Conservation (phyloP, 2,888 invertebrate genomes). For the Cheilosia soror region DNA sequence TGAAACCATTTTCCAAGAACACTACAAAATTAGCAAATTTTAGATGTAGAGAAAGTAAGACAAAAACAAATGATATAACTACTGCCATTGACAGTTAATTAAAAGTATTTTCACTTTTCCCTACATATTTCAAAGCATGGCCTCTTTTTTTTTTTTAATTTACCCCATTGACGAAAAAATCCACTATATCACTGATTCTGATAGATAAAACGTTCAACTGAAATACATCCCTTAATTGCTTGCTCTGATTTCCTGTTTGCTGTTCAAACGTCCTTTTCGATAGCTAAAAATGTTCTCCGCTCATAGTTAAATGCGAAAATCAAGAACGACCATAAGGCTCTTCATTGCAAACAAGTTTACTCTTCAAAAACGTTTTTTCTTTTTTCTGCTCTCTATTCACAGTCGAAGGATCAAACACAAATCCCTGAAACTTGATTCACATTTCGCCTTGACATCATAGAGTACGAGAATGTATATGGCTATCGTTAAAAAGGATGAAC, state of each 20-base stretch:
- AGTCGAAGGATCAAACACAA: slow-evolving; percentile 6
- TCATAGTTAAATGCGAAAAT: slow-evolving; percentile 19
- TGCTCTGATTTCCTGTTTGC: background rate
- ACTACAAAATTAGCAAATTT: too few relatives aligned
- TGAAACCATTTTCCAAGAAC: too few relatives aligned
- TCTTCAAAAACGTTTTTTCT: background rate
- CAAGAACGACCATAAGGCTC: slow-evolving; percentile 12
- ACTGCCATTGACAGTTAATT: too few relatives aligned
- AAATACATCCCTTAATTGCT: background rate
- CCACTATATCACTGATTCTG: background rate
- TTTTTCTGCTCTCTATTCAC: background rate
- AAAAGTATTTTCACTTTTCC: too few relatives aligned
- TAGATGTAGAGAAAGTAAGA: too few relatives aligned
- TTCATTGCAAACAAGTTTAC: slow-evolving; percentile 27
- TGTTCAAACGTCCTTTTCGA: background rate
- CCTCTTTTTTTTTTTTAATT: background rate
- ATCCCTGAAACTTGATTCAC: slow-evolving; percentile 28
- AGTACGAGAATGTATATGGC: background rate
- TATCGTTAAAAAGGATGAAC: slow-evolving; percentile 16
- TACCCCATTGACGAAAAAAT: background rate
- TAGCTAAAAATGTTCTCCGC: background rate
- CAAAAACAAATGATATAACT: too few relatives aligned
- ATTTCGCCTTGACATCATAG: slow-evolving; percentile 23
- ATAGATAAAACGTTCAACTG: background rate
- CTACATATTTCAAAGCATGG: too few relatives aligned